Conservation (phyloP, 2,888 invertebrate species). For the Spialia ferax region DNA sequence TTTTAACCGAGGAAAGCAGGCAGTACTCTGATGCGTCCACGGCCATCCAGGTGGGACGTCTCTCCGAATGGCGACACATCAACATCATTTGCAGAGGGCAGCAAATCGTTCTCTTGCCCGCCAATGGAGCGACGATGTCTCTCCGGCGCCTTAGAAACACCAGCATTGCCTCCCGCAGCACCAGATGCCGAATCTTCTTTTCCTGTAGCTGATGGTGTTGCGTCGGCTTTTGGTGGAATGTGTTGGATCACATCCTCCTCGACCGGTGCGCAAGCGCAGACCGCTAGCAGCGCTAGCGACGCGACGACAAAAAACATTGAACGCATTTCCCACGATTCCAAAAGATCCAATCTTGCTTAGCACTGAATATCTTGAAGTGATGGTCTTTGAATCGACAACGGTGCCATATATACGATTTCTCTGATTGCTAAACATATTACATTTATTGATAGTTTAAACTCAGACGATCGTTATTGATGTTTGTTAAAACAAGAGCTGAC, state of each 20-base stretch:
- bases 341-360: slow-evolving; percentile 74
- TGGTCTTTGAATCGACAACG: slow-evolving; percentile 31
- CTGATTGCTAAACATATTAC: slow-evolving; percentile 72
- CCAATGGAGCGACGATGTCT: slow-evolving; percentile 63
- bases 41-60: slow-evolving; percentile 64
- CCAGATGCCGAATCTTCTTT: slow-evolving; percentile 74
- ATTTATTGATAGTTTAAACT: slow-evolving; percentile 68
- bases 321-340: slow-evolving; percentile 74
- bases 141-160: slow-evolving; percentile 59
- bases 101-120: slow-evolving; percentile 73
- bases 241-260: slow-evolving; percentile 77
- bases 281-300: slow-evolving; percentile 75
- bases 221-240: slow-evolving; percentile 72
- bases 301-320: slow-evolving; percentile 76
- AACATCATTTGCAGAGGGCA: slow-evolving; percentile 67
- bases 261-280: slow-evolving; percentile 72
- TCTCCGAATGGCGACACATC: slow-evolving; percentile 74
- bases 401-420: slow-evolving; percentile 61
- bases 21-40: slow-evolving; percentile 72
- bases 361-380: slow-evolving; percentile 42
- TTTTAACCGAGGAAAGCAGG: slow-evolving; percentile 77
- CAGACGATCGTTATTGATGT: slow-evolving; percentile 64
- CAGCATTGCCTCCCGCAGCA: slow-evolving; percentile 75
- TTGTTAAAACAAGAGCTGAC: slow-evolving; percentile 65
- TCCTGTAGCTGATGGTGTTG: slow-evolving; percentile 80